Evolutionary conservation across 2,113 vertebrate species (phyloP).

Genomic region (Fukomys damarensis): DNA sequence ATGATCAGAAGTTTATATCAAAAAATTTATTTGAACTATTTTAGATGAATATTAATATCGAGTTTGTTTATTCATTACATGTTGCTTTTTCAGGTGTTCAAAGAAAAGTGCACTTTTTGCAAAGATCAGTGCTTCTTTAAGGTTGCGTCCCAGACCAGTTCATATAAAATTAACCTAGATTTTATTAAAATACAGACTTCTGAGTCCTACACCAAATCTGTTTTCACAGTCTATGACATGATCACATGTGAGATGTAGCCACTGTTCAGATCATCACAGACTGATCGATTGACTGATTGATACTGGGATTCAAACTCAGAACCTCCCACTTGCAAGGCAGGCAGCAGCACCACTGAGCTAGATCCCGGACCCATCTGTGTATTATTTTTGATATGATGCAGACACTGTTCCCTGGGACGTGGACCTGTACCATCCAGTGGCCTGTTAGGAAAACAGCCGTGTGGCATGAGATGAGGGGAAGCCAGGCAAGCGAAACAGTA

Average conservation of each 20-base stretch:
- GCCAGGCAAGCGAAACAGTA: too few species aligned
- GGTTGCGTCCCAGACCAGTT: not conserved
- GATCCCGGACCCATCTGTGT: too few species aligned
- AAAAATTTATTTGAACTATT: not conserved
- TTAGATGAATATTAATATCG: not conserved
- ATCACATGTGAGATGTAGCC: not conserved
- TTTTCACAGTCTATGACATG: not conserved
- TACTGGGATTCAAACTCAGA: too few species aligned
- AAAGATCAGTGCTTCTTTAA: not conserved
- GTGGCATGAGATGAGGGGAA: too few species aligned
- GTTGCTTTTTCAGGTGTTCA: not conserved
- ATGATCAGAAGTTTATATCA: not conserved
- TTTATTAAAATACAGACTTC: not conserved
- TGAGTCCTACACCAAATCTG: not conserved
- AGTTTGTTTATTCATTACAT: too few species aligned
- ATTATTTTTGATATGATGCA: not conserved
- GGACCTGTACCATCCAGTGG: not conserved
- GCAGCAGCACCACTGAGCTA: too few species aligned
- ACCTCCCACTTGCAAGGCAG: too few species aligned
- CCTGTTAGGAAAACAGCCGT: not conserved
- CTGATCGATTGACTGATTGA: not conserved
- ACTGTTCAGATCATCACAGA: not conserved
- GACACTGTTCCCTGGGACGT: not conserved
- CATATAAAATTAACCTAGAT: not conserved
- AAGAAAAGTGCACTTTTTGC: not conserved